These are phyloP conservation scores for Enteromius paludinosus DNA, from an alignment of 2,797 vertebrate species.

Conservation along the genomic window DNA sequence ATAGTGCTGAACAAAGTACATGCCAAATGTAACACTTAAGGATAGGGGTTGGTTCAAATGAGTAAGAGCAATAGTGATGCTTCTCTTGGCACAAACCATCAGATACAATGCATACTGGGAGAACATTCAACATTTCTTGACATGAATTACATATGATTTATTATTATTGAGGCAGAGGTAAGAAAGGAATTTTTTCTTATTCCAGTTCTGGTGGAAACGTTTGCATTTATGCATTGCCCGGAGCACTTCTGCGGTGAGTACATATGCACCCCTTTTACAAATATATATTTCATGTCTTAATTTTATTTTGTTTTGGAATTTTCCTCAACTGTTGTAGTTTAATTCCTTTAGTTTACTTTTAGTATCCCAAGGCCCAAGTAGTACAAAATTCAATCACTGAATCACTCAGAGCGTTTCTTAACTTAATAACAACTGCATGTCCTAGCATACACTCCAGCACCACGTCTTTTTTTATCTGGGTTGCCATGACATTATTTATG, in stretches of 20 bases:
- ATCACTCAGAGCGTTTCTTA: background rate
- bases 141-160: constrained; percentile 4
- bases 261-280: background rate
- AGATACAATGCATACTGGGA: background rate
- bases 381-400: background rate
- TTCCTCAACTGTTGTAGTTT: background rate
- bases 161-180: background rate
- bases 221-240: background rate
- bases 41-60: background rate
- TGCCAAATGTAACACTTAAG: background rate
- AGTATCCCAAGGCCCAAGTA: background rate
- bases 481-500: background rate
- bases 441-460: background rate
- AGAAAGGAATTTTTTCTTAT: background rate
- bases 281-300: constrained; percentile 21
- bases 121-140: background rate
- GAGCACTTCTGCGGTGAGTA: background rate
- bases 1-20: background rate
- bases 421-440: background rate
- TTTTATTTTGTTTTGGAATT: constrained; percentile 3
- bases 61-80: background rate
- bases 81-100: background rate
- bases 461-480: background rate
- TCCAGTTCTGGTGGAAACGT: background rate
- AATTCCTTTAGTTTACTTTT: constrained; percentile 21